Evolutionary conservation across 2,113 vertebrate genomes (phyloP).

Genomic region (Thunnus thynnus): DNA sequence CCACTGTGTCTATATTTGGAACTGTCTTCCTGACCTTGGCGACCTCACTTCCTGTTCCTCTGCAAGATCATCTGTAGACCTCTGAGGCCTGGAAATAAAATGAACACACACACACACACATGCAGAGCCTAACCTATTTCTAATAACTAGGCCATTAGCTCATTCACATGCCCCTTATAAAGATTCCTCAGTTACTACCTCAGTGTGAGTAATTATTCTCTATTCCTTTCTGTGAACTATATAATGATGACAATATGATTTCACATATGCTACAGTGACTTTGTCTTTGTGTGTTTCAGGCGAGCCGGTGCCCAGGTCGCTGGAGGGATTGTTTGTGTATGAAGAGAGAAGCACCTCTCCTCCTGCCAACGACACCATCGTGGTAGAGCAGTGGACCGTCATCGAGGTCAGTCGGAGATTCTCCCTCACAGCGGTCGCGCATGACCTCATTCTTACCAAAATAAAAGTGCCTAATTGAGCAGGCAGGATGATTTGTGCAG

Average conservation of each 20-base stretch:
- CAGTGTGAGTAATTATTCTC: too few relatives aligned
- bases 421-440: too few relatives aligned
- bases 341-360: constrained; percentile 89
- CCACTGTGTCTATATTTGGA: constrained; percentile 78
- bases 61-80: constrained; percentile 46
- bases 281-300: constrained; percentile 78
- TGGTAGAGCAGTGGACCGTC: constrained; percentile 98
- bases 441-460: neutral
- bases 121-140: constrained; percentile 16
- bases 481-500: neutral
- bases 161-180: neutral
- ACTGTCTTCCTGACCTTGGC: constrained; percentile 60
- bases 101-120: neutral
- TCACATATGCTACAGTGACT: neutral
- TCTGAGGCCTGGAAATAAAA: constrained; percentile 57
- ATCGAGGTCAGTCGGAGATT: constrained; percentile 89
- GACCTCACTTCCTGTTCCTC: constrained; percentile 81
- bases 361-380: constrained; percentile 94
- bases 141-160: constrained; percentile 69
- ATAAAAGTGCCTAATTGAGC: too few relatives aligned
- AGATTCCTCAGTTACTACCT: too few relatives aligned
- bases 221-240: neutral
- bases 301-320: constrained; percentile 90
- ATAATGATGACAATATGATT: neutral
- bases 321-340: constrained; percentile 96